These are phyloP conservation scores for Prionailurus viverrinus DNA, from an alignment of 2,113 vertebrate genomes.

Conservation along the genomic window DNA sequence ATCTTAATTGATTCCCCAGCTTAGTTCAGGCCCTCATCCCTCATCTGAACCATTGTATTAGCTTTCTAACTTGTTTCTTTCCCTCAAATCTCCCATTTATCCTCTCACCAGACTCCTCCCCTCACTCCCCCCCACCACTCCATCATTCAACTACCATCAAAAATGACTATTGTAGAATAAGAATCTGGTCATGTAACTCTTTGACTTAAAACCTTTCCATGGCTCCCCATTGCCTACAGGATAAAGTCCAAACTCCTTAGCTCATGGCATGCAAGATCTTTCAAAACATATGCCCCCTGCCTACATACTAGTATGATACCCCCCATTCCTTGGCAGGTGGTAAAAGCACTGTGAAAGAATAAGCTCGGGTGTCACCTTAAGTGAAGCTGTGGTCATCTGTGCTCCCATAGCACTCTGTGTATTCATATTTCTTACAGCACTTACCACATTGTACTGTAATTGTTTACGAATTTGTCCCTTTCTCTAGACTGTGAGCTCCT, in stretches of 20 bases:
- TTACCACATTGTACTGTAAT: slow-evolving; percentile 63
- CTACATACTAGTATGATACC: slow-evolving; percentile 64
- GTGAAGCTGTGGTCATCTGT: slow-evolving; percentile 60
- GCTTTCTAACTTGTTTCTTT: slow-evolving; percentile 76
- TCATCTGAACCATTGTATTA: slow-evolving; percentile 77
- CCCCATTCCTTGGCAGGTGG: slow-evolving; percentile 50
- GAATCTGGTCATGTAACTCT: slow-evolving; percentile 71
- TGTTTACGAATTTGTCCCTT: slow-evolving; percentile 67
- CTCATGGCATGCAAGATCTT: slow-evolving; percentile 82
- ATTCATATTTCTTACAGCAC: slow-evolving; percentile 68
- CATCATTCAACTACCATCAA: slow-evolving; percentile 79
- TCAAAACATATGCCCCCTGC: slow-evolving; percentile 59
- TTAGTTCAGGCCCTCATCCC: slow-evolving; percentile 78
- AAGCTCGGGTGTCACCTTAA: slow-evolving; percentile 74
- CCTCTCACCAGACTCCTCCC: slow-evolving; percentile 60
- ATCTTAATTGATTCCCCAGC: slow-evolving; percentile 71
- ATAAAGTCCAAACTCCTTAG: slow-evolving; percentile 78
- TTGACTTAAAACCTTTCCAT: slow-evolving; percentile 73
- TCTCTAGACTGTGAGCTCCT: slow-evolving; percentile 84
- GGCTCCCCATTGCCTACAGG: slow-evolving; percentile 69
- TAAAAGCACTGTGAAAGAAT: slow-evolving; percentile 58
- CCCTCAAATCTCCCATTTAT: slow-evolving; percentile 76
- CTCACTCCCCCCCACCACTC: slow-evolving; percentile 66
- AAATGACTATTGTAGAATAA: slow-evolving; percentile 72
- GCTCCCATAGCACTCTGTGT: slow-evolving; percentile 56